A percentile compares a stretch with the other conserved stretches of the same genome.
These are phyloP conservation scores for Pantala flavescens DNA, from an alignment of 1,140 invertebrate species.

Conservation along the genomic window DNA sequence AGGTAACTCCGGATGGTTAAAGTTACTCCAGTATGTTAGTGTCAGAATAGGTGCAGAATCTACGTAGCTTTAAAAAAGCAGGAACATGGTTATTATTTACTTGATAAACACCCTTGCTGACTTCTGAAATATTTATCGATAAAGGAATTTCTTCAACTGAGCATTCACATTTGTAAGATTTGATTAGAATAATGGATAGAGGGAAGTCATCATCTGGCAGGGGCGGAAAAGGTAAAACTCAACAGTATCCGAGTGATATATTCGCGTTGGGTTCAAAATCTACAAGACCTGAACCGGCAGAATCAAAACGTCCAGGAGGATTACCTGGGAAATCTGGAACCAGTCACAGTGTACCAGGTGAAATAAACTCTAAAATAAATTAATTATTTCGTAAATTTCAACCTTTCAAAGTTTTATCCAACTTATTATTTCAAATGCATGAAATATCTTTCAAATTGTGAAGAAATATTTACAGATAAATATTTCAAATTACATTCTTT, in stretches of 20 bases:
- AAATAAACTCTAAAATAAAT: slow-evolving; percentile 24
- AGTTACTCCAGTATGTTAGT: too few relatives aligned
- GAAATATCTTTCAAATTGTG: slow-evolving; percentile 23
- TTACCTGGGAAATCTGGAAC: slow-evolving; percentile 39
- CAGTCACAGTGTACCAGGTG: slow-evolving; percentile 33
- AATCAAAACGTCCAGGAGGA: slow-evolving; percentile 41
- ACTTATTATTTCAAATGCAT: slow-evolving; percentile 14
- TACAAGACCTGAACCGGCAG: slow-evolving; percentile 35
- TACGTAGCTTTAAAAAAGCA: too few relatives aligned
- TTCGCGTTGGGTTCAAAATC: slow-evolving; percentile 49
- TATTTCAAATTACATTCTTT: too few relatives aligned
- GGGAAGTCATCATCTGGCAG: slow-evolving; percentile 39
- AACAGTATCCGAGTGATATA: slow-evolving; percentile 48
- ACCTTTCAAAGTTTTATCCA: neutral
- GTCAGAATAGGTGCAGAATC: too few relatives aligned
- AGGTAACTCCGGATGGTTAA: too few relatives aligned
- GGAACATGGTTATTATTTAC: too few relatives aligned
- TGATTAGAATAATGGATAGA: slow-evolving; percentile 40
- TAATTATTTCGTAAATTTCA: neutral
- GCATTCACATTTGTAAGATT: neutral
- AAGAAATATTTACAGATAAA: slow-evolving; percentile 27
- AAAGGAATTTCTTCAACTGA: too few relatives aligned
- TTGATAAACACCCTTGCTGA: too few relatives aligned
- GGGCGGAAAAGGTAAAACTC: slow-evolving; percentile 49
- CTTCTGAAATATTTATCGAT: too few relatives aligned